Base-by-base conservation (phyloP, 2,797 vertebrate species). In the Cirrhinus molitorella region DNA sequence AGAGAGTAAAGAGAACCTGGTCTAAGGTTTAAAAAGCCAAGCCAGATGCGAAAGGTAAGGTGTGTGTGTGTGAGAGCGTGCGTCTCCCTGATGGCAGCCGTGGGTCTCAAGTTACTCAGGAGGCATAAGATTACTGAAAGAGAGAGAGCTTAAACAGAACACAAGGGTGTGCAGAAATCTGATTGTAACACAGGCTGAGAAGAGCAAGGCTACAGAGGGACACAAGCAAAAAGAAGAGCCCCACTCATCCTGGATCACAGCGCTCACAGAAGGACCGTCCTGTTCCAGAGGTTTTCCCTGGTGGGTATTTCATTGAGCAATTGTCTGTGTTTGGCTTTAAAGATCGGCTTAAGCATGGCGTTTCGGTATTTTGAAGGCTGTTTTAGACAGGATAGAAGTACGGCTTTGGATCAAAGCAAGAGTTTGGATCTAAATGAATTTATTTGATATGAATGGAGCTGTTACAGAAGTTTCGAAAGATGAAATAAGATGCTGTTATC, bases 111-210 rank as follows among this genome's bases (percentile, higher is more conserved):
- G 93, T 95, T 96, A 94, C 95, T 78, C 85, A 84, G 83, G 81
- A 84, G 91, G 93, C 94, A 85, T 96, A 93, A 88, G 89, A 92
- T 96, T 95, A 95, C 94, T 89, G 89, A 88, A 89, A 92, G 90
- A 88, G 89, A 92, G 90, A 92, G 90, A 93, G 94, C 93, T 94
- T 95, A 93, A 94, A 93, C 94, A 94, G 93, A 91, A 92, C 90
- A 81, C 86, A 83, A 89, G 90, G 89, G 93, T 91, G 90, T 93
- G 85, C 83, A 85, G 87, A 87, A 87, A 85, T 92, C 94, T 95
- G 93, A 94, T 94, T 94, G 92, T 93, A 91, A 91, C 91, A 89
- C 88, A 90, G 91, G 85, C 89, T 88, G 89, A 92, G 90, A 83
- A 85, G 67, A 88, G 75, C 88, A 79, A 85, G 83, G 74, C 40